Conservation (phyloP, 2,797 vertebrate genomes). For the Acipenser oxyrinchus region DNA sequence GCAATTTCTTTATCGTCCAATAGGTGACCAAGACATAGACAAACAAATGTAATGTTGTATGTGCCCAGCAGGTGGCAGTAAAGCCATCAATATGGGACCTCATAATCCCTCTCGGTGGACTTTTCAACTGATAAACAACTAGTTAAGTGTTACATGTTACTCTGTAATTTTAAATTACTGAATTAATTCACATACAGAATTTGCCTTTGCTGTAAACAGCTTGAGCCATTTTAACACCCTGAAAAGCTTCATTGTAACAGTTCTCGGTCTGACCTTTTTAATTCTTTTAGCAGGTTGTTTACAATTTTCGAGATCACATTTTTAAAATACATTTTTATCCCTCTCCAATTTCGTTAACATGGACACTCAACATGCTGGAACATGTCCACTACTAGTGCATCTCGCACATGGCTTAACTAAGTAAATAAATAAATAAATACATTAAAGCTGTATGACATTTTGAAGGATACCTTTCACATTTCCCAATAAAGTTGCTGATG, state of each 20-base stretch:
- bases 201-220: conserved; percentile 3
- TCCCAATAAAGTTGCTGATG: conserved; percentile 44
- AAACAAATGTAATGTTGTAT: neutral
- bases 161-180: neutral
- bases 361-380: conserved; percentile 10
- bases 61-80: neutral
- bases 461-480: conserved; percentile 42
- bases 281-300: conserved; percentile 32
- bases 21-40: too few species aligned
- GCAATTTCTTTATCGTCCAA: too few species aligned
- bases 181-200: neutral
- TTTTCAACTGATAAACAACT: neutral
- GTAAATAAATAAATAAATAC: conserved; percentile 31
- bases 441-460: conserved; percentile 39
- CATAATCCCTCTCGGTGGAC: neutral
- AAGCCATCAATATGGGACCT: neutral
- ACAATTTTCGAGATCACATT: conserved; percentile 19
- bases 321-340: neutral
- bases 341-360: conserved; percentile 11
- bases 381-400: conserved; percentile 27
- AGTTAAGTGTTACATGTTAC: conserved; percentile 9
- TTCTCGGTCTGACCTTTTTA: neutral
- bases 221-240: conserved; percentile 6
- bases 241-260: neutral
- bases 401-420: conserved; percentile 34